Evolutionary conservation across 2,888 invertebrate species (phyloP), one percentile per base, ranked within the genome.

Genomic region (Sphaerophoria taeniata): DNA sequence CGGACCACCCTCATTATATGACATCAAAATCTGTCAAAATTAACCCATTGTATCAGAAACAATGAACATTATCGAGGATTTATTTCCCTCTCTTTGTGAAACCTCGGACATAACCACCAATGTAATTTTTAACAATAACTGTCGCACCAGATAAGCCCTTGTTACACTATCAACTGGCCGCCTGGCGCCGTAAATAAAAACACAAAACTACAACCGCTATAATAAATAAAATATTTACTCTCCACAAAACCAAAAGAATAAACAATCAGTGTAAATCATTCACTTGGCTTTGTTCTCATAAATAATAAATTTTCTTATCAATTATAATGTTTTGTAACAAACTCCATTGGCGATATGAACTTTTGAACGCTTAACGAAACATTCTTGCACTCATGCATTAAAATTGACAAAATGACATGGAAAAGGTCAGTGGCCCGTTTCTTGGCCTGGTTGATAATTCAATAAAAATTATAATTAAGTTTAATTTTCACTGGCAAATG

Each of bases 181-280:
- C 12, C 24, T 43, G 60, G 16, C 60, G 16, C 6, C 16, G 6
- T 16, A 14, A 14, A 49, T 49, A 2, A 16, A 39, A 58, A 36
- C 39, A 39, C 6, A 60, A 12, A 14, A 9, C 58, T 11, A 2
- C 11, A 58, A 39, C 6, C 5, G 1, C 56, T 6, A 39, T 43
- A 43, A 60, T 43, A 43, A 60, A 60, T 60, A 16, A 60, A 39
- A 56, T 60, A 39, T 60, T 60, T 43, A 43, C 43, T 24, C 24
- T 24, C 24, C 24, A 24, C 24, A 24, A 24, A 24, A 12, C 39
- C 43, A 60, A 11, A 60, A 60, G 24, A 43, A 24, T 60, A 60
- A 60, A 60, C 60, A 60, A 60, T 60, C 58, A 58, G 24, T 58
- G 11, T 58, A 24, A 58, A 58, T 58, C 60, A 60, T 43, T 60